Percentiles rank a stretch among this genome's conserved stretches.
Evolutionary conservation across 2,888 invertebrate genomes (phyloP).

Genomic region (Julus scandinavius): DNA sequence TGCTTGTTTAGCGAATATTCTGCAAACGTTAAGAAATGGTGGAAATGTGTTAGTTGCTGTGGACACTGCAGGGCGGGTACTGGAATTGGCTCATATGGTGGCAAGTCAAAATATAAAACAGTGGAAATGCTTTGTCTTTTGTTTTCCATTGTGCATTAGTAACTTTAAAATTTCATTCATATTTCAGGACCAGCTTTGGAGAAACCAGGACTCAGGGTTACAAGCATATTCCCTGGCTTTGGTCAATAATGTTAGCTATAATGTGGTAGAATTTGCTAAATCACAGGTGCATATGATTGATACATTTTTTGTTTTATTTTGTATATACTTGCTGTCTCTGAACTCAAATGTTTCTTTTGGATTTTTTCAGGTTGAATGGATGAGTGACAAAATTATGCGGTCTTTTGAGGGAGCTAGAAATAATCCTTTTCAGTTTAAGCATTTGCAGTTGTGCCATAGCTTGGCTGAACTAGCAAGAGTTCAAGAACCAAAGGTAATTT

Average conservation of each 20-base stretch:
- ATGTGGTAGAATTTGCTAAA: constrained; percentile 98
- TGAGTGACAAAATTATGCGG: constrained; percentile 98
- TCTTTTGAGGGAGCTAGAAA: constrained; percentile 65
- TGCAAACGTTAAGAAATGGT: constrained; percentile 90
- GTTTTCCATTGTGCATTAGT: constrained; percentile 50
- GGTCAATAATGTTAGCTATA: constrained; percentile 96
- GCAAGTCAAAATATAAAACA: neutral
- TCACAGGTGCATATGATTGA: constrained; percentile 74
- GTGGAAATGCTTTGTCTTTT: neutral
- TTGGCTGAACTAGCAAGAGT: constrained; percentile 86
- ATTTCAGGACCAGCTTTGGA: constrained; percentile 82
- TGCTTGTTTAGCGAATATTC: constrained; percentile 83
- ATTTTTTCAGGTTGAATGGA: constrained; percentile 89
- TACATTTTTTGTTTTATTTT: constrained; percentile 58
- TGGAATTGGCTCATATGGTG: constrained; percentile 96
- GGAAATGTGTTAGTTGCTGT: constrained; percentile 96
- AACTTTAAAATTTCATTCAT: neutral
- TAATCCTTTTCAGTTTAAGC: constrained; percentile 95
- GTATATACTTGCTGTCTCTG: neutral
- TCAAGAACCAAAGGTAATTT: constrained; percentile 81
- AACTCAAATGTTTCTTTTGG: constrained; percentile 56
- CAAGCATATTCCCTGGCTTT: constrained; percentile 93
- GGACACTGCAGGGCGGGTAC: constrained; percentile 95
- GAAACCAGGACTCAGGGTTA: constrained; percentile 94
- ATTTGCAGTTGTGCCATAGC: constrained; percentile 93